Base-by-base conservation (phyloP, 2,888 invertebrate genomes). In the Macrophya alboannulata region DNA sequence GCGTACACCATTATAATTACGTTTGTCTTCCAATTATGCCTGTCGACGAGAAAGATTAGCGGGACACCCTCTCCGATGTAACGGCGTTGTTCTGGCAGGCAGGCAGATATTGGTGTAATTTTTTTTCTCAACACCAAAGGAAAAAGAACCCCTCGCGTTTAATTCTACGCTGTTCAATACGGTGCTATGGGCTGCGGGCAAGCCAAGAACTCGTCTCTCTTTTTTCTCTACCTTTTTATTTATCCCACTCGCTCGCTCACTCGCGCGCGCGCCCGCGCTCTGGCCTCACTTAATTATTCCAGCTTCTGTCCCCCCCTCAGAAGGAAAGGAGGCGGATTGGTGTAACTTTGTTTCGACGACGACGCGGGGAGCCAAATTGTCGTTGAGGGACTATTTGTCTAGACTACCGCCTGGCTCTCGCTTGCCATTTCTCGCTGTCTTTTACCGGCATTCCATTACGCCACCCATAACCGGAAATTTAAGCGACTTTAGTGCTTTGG, bases 201-300 rank as follows among this genome's bases (percentile, higher is more conserved):
- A 77, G 68, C 84, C 71, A 21, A 48, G 84, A 84, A 43, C 62
- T 62, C 31, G 6, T 71, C 15, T 31, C 31, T 31, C 31, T 31
- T 83, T 55, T 45, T 51, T 74, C 72, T 62, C 84, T 31, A 3
- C 84, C 74, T 59, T 84, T 68, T 84, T 72, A 40, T 74, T 45
- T 62, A n/a, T 21, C 77, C 43, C 65, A 17, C 77, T 76, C 76
- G 37, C 51, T 51, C 40, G 31, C 84, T 9, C 37, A 5, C 55
- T 86, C 89, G 89, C 90, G 90, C 91, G 31, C 21, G 17, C 81
- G 48, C 74, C 86, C 89, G 89, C 90, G 90, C 91, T 89, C 87
- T 88, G 89, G 89, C 88, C 88, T 89, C 90, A 91, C 92, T 92
- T 92, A 92, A 92, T 92, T 92, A 92, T 92, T 91, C 91, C 89